These are phyloP conservation scores for Archips xylosteana DNA, from an alignment of 2,888 invertebrate species.

Conservation along the genomic window DNA sequence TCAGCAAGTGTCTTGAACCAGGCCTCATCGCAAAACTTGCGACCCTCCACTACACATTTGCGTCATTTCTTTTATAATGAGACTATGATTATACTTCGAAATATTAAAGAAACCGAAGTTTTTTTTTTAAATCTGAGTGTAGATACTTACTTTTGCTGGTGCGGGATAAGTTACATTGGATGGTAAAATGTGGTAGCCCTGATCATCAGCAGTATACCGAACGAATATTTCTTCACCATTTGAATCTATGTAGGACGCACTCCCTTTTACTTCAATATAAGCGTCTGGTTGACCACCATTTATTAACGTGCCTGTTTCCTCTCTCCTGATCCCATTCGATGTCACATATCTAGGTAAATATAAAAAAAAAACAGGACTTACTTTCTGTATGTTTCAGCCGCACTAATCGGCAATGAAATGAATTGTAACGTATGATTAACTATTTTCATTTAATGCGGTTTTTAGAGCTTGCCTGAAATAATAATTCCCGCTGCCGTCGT, in stretches of 20 bases:
- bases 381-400: too few species aligned
- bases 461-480: background rate
- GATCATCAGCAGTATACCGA: background rate
- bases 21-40: too few species aligned
- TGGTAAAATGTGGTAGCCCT: background rate
- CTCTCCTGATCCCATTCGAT: constrained; percentile 3
- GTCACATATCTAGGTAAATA: background rate
- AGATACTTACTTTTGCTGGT: background rate
- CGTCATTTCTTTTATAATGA: too few species aligned
- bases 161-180: background rate
- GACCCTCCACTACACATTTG: too few species aligned
- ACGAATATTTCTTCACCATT: background rate
- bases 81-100: too few species aligned
- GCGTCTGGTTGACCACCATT: background rate
- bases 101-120: too few species aligned
- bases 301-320: background rate
- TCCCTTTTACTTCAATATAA: background rate
- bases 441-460: too few species aligned
- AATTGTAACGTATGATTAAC: too few species aligned
- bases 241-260: background rate
- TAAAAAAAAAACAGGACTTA: background rate
- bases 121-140: background rate
- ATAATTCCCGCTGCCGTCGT: constrained; percentile 51
- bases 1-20: too few species aligned
- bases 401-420: too few species aligned